phyloP scores from a whole-genome alignment of 2,888 invertebrate species.

The Syrphus vitripennis region DNA sequence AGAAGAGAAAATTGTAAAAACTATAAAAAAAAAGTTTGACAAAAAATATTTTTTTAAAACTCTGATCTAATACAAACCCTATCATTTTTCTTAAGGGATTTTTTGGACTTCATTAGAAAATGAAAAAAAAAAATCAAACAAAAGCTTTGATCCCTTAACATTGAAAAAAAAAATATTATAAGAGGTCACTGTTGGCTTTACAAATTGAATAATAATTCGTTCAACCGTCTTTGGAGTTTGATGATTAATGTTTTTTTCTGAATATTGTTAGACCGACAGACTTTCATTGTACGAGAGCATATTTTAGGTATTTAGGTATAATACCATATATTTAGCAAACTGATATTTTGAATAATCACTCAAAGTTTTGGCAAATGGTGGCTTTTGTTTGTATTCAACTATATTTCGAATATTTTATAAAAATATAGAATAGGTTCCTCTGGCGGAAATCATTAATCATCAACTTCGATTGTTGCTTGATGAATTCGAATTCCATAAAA shows the following conservation, averaged over 20 bases:
- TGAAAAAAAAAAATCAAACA: too few species aligned
- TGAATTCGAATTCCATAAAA: conserved; percentile 28
- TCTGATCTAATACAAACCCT: too few species aligned
- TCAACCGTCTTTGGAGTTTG: conserved; percentile 7
- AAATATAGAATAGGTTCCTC: background rate
- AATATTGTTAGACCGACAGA: background rate
- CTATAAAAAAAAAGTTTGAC: too few species aligned
- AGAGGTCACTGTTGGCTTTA: background rate
- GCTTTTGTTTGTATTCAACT: background rate
- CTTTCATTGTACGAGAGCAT: background rate
- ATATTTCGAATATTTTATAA: too few species aligned
- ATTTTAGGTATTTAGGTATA: too few species aligned
- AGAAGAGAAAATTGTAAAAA: too few species aligned
- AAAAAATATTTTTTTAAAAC: too few species aligned
- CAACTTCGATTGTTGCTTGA: conserved; percentile 54
- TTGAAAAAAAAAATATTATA: background rate
- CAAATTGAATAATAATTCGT: conserved; percentile 11
- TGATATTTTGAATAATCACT: conserved; percentile 42
- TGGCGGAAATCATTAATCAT: conserved; percentile 52
- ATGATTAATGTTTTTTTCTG: conserved; percentile 45
- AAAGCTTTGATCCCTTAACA: too few species aligned
- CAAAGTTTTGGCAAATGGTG: conserved; percentile 56
- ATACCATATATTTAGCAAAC: background rate
- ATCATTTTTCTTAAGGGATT: too few species aligned
- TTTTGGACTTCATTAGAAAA: too few species aligned